A percentile compares a stretch with the other conserved stretches of the same genome.
These are phyloP conservation scores for Psammodynastes pulverulentus DNA, from an alignment of 2,113 vertebrate genomes.

Conservation along the genomic window DNA sequence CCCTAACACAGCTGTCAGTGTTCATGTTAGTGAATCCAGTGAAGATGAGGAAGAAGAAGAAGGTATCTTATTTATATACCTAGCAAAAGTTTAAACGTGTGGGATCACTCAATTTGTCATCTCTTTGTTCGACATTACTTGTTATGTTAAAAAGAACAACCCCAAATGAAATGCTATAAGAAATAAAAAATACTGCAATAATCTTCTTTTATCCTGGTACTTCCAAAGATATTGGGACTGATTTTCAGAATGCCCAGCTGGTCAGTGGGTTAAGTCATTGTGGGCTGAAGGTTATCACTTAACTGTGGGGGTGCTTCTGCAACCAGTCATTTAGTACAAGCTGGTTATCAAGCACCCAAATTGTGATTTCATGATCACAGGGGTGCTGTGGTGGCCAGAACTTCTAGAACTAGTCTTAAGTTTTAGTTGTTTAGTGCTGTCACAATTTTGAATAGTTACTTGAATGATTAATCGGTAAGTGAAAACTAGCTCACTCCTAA, in stretches of 20 bases:
- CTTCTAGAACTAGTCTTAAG: not conserved
- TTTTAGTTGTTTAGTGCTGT: not conserved
- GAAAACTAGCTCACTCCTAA: not conserved
- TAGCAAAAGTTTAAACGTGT: not conserved
- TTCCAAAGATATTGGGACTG: not conserved
- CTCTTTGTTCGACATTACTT: not conserved
- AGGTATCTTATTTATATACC: constrained; percentile 67
- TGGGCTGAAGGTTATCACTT: not conserved
- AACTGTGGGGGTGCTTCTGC: not conserved
- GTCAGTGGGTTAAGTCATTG: not conserved
- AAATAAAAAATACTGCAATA: not conserved
- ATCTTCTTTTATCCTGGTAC: not conserved
- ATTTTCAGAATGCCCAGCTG: not conserved
- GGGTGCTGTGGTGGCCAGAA: not conserved
- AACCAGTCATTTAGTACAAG: not conserved
- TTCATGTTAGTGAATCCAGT: constrained; percentile 97
- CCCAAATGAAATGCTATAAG: not conserved
- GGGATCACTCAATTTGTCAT: not conserved
- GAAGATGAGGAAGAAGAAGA: constrained; percentile 98
- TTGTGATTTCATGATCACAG: not conserved
- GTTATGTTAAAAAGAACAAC: not conserved
- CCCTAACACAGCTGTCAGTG: constrained; percentile 91
- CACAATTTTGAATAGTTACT: not conserved
- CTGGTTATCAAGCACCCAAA: not conserved
- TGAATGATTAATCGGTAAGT: not conserved